phyloP scores from a whole-genome alignment of 2,888 invertebrate species.

The Drosophila setosimentum region DNA sequence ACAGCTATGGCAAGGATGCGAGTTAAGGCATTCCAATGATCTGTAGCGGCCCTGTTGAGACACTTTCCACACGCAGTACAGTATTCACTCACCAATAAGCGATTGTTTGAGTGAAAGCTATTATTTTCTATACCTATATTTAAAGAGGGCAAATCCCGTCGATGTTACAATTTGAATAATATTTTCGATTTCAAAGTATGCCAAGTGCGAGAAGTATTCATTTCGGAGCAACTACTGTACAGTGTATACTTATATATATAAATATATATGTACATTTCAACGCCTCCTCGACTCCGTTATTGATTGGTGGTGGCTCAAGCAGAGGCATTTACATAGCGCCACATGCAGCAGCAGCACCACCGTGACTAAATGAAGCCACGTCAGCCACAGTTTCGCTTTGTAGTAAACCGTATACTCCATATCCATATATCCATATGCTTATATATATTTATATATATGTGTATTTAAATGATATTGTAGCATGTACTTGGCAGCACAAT shows the following conservation, averaged over 20 bases:
- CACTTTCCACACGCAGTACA: conserved; percentile 24
- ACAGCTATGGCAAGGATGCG: conserved; percentile 64
- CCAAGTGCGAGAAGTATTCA: not conserved
- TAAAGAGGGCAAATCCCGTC: not conserved
- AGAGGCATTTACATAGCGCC: conserved; percentile 11
- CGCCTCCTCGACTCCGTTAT: not conserved
- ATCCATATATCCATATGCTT: not conserved
- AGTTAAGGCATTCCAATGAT: conserved; percentile 56
- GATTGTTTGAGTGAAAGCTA: not conserved
- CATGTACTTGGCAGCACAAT: conserved; percentile 35
- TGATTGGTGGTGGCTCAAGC: conserved; percentile 13
- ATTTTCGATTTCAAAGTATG: not conserved
- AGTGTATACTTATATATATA: not conserved
- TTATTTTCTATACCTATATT: too few relatives aligned
- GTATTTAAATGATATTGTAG: conserved; percentile 10
- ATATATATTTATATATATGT: not conserved
- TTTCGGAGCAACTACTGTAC: not conserved
- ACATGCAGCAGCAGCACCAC: conserved; percentile 3
- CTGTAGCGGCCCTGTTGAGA: conserved; percentile 35
- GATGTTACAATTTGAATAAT: not conserved
- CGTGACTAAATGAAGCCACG: conserved; percentile 12
- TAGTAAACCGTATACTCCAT: conserved; percentile 1
- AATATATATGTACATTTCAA: not conserved
- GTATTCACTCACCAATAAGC: not conserved
- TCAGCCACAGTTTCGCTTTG: conserved; percentile 13